Evolutionary conservation across 2,113 vertebrate genomes (phyloP).

Genomic region (Carollia perspicillata): DNA sequence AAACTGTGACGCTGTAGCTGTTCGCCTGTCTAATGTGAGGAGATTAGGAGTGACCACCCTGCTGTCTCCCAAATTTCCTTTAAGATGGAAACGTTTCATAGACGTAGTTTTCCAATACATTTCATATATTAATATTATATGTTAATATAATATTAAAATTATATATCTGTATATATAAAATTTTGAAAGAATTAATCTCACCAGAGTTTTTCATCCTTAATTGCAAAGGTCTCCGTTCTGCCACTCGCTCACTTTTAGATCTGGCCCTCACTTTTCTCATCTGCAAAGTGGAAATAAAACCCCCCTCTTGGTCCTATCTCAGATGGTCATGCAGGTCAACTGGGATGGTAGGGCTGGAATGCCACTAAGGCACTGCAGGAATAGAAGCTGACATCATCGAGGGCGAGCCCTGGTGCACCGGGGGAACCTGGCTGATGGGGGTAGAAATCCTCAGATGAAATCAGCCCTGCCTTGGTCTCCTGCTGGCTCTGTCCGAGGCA

Average conservation of each 20-base stretch:
- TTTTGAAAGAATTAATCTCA: background rate
- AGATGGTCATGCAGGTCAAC: background rate
- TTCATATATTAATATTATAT: background rate
- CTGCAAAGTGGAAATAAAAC: background rate
- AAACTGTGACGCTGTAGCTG: fast-evolving
- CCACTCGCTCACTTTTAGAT: background rate
- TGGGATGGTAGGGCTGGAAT: background rate
- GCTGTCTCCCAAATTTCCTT: background rate
- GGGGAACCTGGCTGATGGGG: background rate
- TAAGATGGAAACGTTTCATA: background rate
- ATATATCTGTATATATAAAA: background rate
- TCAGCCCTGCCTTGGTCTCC: background rate
- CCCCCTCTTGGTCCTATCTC: background rate
- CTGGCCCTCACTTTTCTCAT: background rate
- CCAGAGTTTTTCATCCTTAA: background rate
- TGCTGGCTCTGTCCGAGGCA: background rate
- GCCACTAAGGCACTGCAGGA: fast-evolving
- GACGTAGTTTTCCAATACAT: background rate
- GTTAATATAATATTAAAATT: background rate
- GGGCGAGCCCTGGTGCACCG: fast-evolving
- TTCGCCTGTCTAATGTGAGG: background rate
- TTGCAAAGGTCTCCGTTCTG: background rate
- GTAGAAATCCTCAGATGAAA: background rate
- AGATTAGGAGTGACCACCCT: too few relatives aligned
- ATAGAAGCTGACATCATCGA: background rate